phyloP scores from a whole-genome alignment of 2,113 vertebrate genomes.

The Atherinomorus stipes region DNA sequence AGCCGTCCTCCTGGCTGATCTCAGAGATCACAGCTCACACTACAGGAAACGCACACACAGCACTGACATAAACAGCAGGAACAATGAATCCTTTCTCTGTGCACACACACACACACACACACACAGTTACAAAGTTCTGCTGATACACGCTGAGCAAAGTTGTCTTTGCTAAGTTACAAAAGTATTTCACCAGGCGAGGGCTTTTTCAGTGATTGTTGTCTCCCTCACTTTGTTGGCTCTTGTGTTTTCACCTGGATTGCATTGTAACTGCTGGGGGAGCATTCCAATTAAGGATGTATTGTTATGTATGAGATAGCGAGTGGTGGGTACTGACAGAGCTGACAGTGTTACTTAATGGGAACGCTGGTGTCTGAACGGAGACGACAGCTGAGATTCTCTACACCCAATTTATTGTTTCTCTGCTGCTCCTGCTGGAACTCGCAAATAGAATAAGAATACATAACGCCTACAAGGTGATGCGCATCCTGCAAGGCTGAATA shows the following conservation, averaged over 20 bases:
- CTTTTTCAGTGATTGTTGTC: conserved; percentile 9
- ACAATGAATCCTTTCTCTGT: conserved; percentile 11
- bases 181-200: conserved; percentile 10
- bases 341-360: conserved; percentile 65
- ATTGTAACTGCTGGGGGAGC: conserved; percentile 39
- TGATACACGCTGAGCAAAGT: conserved; percentile 21
- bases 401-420: conserved; percentile 47
- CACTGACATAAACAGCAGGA: background rate
- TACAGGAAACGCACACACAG: conserved; percentile 5
- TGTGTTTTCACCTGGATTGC: conserved; percentile 37
- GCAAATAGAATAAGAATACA: conserved; percentile 27
- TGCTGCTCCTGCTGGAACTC: conserved; percentile 24
- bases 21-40: conserved; percentile 28
- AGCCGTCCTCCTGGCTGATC: conserved; percentile 23
- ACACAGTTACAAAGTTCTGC: conserved; percentile 26
- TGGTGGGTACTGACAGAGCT: conserved; percentile 45
- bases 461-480: background rate
- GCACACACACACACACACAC: background rate
- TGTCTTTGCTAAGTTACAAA: conserved; percentile 21
- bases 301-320: conserved; percentile 58
- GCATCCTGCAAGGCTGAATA: background rate
- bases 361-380: conserved; percentile 50
- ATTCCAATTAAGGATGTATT: conserved; percentile 68
- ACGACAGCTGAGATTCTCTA: conserved; percentile 27
- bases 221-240: conserved; percentile 19